A percentile compares a stretch with the other conserved stretches of the same genome.
Conservation (phyloP, 2,888 invertebrate species). For the Craniophora ligustri region DNA sequence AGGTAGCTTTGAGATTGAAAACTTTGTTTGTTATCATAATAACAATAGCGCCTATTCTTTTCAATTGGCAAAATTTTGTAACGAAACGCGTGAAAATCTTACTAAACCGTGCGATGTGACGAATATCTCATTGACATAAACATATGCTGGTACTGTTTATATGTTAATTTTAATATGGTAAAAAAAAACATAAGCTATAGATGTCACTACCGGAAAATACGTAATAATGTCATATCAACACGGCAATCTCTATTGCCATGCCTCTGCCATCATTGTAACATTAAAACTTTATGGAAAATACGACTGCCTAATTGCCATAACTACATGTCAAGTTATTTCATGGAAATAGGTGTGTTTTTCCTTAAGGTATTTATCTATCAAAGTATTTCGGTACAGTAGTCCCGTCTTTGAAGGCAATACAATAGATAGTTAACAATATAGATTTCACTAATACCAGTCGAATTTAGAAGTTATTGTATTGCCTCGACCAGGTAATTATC, state of each 20-base stretch:
- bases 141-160: slow-evolving; percentile 10
- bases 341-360: too few species aligned
- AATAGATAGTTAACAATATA: too few species aligned
- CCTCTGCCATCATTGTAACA: not conserved
- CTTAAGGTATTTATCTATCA: too few species aligned
- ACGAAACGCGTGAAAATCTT: slow-evolving; percentile 24
- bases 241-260: not conserved
- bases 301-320: too few species aligned
- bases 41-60: slow-evolving; percentile 27
- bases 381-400: too few species aligned
- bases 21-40: slow-evolving; percentile 20
- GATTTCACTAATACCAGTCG: too few species aligned
- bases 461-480: too few species aligned
- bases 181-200: slow-evolving; percentile 1
- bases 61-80: slow-evolving; percentile 17
- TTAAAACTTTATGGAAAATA: not conserved
- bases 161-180: slow-evolving; percentile 19
- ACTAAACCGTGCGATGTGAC: slow-evolving; percentile 35
- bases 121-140: slow-evolving; percentile 24
- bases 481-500: too few species aligned
- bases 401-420: too few species aligned
- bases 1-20: slow-evolving; percentile 18
- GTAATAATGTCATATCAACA: not conserved
- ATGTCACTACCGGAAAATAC: slow-evolving; percentile 1
- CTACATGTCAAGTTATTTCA: too few species aligned